Percentiles rank a stretch among this genome's conserved stretches.
phyloP scores from a whole-genome alignment of 2,888 invertebrate species.

The Lochmaea capreae region DNA sequence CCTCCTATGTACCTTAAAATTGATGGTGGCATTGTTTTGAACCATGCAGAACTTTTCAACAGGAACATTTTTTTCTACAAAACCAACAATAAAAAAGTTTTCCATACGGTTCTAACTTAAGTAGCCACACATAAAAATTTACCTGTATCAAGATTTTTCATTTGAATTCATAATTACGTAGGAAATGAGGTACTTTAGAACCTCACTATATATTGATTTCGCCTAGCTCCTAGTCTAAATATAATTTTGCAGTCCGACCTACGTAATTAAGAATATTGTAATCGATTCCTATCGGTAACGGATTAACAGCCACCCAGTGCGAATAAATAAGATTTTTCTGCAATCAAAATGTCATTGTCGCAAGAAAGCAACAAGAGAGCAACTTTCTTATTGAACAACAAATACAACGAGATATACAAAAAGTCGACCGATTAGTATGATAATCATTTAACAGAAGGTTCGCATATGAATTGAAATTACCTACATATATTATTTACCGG shows the following conservation, averaged over 20 bases:
- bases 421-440: slow-evolving; percentile 39
- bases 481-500: slow-evolving; percentile 42
- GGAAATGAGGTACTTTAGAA: too few species aligned
- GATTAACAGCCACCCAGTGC: background rate
- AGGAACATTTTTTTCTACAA: too few species aligned
- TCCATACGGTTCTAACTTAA: too few species aligned
- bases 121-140: too few species aligned
- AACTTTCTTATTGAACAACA: slow-evolving; percentile 24
- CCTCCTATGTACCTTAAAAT: too few species aligned
- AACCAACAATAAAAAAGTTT: too few species aligned
- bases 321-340: slow-evolving; percentile 15
- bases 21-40: too few species aligned
- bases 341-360: slow-evolving; percentile 14
- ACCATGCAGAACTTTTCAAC: too few species aligned
- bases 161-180: too few species aligned
- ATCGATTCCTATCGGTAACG: background rate
- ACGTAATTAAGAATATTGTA: background rate
- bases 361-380: slow-evolving; percentile 8
- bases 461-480: slow-evolving; percentile 44
- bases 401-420: slow-evolving; percentile 22
- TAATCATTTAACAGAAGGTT: slow-evolving; percentile 38
- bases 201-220: background rate
- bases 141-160: too few species aligned
- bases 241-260: background rate
- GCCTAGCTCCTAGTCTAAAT: background rate